These are phyloP conservation scores for Cettia cetti DNA, from an alignment of 2,113 vertebrate genomes.

Conservation along the genomic window DNA sequence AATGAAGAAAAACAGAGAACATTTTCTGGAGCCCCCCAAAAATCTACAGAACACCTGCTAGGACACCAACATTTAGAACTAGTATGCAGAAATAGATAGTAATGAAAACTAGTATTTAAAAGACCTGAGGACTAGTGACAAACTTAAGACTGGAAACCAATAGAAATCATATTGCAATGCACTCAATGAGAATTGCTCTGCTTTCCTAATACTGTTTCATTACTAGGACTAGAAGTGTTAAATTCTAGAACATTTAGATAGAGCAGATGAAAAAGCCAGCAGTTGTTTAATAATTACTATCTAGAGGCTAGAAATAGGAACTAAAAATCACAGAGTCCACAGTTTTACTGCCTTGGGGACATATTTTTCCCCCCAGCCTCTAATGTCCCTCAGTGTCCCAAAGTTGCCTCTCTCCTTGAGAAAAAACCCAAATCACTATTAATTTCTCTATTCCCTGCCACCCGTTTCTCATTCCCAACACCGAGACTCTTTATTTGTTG, in stretches of 20 bases:
- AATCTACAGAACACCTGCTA: not conserved
- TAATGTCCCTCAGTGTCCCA: not conserved
- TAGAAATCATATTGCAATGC: not conserved
- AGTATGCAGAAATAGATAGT: not conserved
- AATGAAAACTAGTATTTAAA: not conserved
- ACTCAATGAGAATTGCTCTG: not conserved
- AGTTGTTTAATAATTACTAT: not conserved
- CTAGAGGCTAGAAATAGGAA: not conserved
- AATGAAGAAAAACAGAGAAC: not conserved
- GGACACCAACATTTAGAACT: not conserved
- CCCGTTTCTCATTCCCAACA: not conserved
- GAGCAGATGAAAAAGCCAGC: not conserved
- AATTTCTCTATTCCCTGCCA: not conserved
- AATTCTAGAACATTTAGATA: not conserved
- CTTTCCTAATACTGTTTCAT: not conserved
- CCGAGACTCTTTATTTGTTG: fast-evolving
- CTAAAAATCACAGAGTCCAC: not conserved
- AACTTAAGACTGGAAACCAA: not conserved
- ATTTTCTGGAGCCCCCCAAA: not conserved
- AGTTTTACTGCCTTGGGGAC: not conserved
- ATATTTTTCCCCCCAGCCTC: not conserved
- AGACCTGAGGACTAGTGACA: not conserved
- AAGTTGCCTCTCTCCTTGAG: not conserved
- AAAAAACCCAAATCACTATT: fast-evolving
- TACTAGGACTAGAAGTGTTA: not conserved